Base-by-base conservation (phyloP, 2,113 vertebrate genomes). In the Rhagologus leucostigma region DNA sequence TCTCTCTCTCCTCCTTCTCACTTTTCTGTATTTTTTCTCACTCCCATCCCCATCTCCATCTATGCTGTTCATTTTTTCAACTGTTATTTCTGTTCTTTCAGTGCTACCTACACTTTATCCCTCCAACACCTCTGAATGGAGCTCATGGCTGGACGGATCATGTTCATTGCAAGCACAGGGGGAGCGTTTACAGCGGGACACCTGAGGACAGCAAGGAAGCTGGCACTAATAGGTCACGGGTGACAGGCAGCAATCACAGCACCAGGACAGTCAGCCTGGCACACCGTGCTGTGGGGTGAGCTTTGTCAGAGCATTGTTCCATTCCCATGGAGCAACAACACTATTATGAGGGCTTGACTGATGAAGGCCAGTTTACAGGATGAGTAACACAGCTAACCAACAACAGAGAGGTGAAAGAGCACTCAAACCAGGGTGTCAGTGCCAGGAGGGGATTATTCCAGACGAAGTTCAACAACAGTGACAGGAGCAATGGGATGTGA, bases 111-210 rank as follows among this genome's bases (percentile, higher is more conserved):
- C 35, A 63, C 20, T 64, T 64, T 10, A 63, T 22, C 32, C 29
- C n/a, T 84, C 65, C 32, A 11, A 24, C 44, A 26, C 32, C 35
- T 79, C 16, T 56, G 57, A 44, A 44, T 3, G 41, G 30, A 94
- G 69, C 59, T 52, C 56, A 9, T 1, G 3, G 50, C 77, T 81
- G 53, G 19, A 56, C 60, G n/a, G 87, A 59, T 71, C 52, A 17
- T 0, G 0, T 17, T 65, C 33, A 44, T 2, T 59, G 67, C 76
- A 41, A 63, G 35, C 0, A 0, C 47, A 56, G 15, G 11, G 32
- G 15, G 5, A 83, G 33, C 0, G 0, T 68, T n/a, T 65, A 65
- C 46, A 83, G 42, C 18, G 22, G 52, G 42, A 84, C 7, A 7
- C 42, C 30, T 15, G 67, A 56, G 65, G 74, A 32, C 41, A 87